Evolutionary conservation across 2,888 invertebrate species (phyloP).

Genomic region (Limenitis camilla): DNA sequence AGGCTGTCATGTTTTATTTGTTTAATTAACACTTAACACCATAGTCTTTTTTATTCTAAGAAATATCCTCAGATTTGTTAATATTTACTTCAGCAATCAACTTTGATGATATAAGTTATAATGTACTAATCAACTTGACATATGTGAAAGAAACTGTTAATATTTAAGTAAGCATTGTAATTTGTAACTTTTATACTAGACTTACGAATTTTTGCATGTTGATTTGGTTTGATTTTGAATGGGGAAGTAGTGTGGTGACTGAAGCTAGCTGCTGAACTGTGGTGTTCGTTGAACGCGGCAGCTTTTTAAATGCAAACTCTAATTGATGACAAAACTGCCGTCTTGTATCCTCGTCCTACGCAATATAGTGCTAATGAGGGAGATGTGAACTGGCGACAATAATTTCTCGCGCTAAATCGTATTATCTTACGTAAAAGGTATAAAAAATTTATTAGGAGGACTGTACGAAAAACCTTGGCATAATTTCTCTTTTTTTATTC

Average conservation of each 20-base stretch:
- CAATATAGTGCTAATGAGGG: slow-evolving; percentile 59
- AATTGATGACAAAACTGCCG: slow-evolving; percentile 53
- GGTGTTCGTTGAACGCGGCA: slow-evolving; percentile 22
- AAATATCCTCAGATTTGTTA: too few species aligned
- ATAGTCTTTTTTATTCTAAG: too few species aligned
- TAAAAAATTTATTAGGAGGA: slow-evolving; percentile 21
- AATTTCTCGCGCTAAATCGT: slow-evolving; percentile 34
- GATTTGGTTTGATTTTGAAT: slow-evolving; percentile 26
- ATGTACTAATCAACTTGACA: too few species aligned
- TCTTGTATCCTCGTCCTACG: slow-evolving; percentile 28
- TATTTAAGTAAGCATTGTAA: too few species aligned
- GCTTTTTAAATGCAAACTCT: slow-evolving; percentile 48
- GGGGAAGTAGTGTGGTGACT: slow-evolving; percentile 29
- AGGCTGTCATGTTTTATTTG: too few species aligned
- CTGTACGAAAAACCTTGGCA: slow-evolving; percentile 25
- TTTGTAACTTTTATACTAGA: slow-evolving; percentile 24
- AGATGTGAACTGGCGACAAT: slow-evolving; percentile 41
- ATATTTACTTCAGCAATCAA: too few species aligned
- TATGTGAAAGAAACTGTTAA: too few species aligned
- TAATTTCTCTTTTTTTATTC: slow-evolving; percentile 26
- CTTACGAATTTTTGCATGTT: slow-evolving; percentile 58
- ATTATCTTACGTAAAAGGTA: slow-evolving; percentile 23
- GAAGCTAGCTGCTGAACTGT: slow-evolving; percentile 42
- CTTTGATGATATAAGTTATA: too few species aligned
- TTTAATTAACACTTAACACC: too few species aligned